A percentile compares a stretch with the other conserved stretches of the same genome.
These are phyloP conservation scores for Urechis unicinctus DNA, from an alignment of 2,888 invertebrate genomes.

Conservation along the genomic window DNA sequence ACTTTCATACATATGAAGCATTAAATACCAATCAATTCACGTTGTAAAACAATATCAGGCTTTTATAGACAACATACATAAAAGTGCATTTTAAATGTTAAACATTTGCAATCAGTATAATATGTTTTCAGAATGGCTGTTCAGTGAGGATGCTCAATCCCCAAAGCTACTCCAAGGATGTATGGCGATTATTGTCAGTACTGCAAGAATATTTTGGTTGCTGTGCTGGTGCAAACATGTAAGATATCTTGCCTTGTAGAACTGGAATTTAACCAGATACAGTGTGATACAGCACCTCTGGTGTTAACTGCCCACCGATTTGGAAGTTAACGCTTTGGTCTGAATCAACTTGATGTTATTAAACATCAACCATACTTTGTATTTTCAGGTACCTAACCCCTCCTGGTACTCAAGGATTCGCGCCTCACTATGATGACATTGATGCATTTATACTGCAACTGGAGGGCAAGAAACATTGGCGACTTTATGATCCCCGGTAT, in stretches of 20 bases:
- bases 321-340: no score
- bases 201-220: slow-evolving; percentile 90
- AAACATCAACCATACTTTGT: no score
- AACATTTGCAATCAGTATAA: no score
- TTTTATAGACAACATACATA: no score
- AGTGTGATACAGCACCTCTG: background rate
- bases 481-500: slow-evolving; percentile 64
- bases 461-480: slow-evolving; percentile 92
- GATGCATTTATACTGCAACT: slow-evolving; percentile 95
- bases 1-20: no score
- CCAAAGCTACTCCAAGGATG: slow-evolving; percentile 66
- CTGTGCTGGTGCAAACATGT: slow-evolving; percentile 89
- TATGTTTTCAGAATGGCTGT: slow-evolving; percentile 70
- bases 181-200: slow-evolving; percentile 60
- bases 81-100: no score
- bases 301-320: no score
- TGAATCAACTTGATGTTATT: no score
- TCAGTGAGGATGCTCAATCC: slow-evolving; percentile 86
- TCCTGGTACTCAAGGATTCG: slow-evolving; percentile 92
- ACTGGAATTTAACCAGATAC: background rate
- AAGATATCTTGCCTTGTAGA: slow-evolving; percentile 23
- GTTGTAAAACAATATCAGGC: no score
- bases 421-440: slow-evolving; percentile 97
- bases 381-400: slow-evolving; percentile 75
- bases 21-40: no score